These are phyloP conservation scores for Nycticebus coucang DNA, from an alignment of 2,113 vertebrate genomes.

Conservation along the genomic window DNA sequence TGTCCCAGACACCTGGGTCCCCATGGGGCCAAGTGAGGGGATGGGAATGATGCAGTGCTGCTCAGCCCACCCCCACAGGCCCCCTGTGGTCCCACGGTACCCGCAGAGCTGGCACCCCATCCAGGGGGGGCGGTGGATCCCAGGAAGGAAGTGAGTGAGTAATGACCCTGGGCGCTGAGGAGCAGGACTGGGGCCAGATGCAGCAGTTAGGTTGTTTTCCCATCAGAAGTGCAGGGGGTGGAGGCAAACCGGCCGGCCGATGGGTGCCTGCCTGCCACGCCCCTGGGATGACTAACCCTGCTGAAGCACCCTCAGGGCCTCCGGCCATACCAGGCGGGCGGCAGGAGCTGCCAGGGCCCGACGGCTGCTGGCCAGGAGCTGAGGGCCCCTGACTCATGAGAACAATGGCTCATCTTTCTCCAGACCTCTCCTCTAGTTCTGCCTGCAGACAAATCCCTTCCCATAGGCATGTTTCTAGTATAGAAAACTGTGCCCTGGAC, in stretches of 20 bases:
- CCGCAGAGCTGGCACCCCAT: neutral
- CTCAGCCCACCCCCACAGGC: neutral
- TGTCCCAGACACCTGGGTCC: fast-evolving
- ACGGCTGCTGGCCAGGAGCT: neutral
- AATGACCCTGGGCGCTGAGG: neutral
- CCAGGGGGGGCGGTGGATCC: neutral
- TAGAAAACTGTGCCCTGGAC: neutral
- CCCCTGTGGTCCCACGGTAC: fast-evolving
- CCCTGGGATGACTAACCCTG: neutral
- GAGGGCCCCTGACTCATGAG: neutral
- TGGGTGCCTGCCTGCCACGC: neutral
- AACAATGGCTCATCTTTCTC: neutral
- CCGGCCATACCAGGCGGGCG: conserved; percentile 3
- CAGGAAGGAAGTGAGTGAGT: conserved; percentile 28
- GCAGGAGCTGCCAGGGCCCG: neutral
- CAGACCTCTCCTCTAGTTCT: neutral
- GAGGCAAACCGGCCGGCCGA: neutral
- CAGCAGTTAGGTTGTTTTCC: neutral
- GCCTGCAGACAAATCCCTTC: neutral
- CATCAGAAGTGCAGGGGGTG: neutral
- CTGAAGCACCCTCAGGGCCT: conserved; percentile 27
- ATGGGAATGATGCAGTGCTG: neutral
- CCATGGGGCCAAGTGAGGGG: fast-evolving
- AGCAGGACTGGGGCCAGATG: neutral
- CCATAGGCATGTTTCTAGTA: neutral